These are phyloP conservation scores for Rhaphigaster nebulosa DNA, from an alignment of 2,888 invertebrate genomes.

Conservation along the genomic window DNA sequence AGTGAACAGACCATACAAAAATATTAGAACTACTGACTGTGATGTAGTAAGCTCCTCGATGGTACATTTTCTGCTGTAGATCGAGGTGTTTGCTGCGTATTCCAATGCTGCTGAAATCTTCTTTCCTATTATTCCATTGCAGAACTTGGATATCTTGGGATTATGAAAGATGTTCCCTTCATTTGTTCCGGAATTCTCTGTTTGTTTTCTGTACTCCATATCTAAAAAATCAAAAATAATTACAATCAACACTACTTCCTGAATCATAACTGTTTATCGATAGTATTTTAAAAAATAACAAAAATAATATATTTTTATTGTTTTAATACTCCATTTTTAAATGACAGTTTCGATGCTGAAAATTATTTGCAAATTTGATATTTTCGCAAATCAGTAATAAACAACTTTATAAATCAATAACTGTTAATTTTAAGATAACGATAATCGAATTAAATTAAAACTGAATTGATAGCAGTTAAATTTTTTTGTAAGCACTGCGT, in stretches of 20 bases:
- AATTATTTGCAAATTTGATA: neutral
- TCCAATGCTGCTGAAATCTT: conserved; percentile 14
- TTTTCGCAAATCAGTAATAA: neutral
- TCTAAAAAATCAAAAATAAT: neutral
- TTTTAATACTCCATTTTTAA: too few species aligned
- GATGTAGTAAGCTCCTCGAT: conserved; percentile 30
- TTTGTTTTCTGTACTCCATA: neutral
- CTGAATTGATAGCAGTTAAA: neutral
- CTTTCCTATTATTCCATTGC: conserved; percentile 23
- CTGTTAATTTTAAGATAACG: neutral
- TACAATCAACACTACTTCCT: neutral
- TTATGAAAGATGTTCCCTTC: neutral
- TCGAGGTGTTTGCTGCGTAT: neutral
- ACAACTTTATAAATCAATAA: neutral
- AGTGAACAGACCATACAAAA: neutral
- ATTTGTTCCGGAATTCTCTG: neutral
- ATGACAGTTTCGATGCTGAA: too few species aligned
- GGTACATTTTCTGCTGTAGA: neutral
- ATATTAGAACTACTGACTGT: neutral
- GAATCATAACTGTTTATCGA: neutral
- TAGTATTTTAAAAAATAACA: neutral
- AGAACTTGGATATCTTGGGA: conserved; percentile 26
- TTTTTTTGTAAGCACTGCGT: neutral
- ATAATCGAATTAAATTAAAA: neutral
- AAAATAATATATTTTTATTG: too few species aligned